Base-by-base conservation (phyloP, 2,113 vertebrate genomes). In the Stictonetta naevosa region DNA sequence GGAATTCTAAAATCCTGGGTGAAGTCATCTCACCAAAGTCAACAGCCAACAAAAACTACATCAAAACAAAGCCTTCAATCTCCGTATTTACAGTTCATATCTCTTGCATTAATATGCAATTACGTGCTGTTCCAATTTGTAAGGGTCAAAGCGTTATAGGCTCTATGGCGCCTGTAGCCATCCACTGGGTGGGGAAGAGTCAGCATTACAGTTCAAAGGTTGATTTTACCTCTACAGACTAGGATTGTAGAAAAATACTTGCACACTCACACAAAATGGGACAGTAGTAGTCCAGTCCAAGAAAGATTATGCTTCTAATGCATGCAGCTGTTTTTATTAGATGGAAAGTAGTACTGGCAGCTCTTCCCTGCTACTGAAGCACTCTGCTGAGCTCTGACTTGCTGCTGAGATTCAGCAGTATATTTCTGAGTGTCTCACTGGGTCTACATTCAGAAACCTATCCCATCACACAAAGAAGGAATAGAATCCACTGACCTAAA, bases 91-190 rank as follows among this genome's bases (percentile, higher is more conserved):
- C 4, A 53, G 13, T 55, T 76, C 42, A 53, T 17, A 22, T 34
- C 17, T 73, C 34, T 52, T n/a, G 55, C 19, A 82, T 1, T 12
- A 88, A 42, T 18, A 22, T 29, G 36, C 13, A 40, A 13, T 36
- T 34, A 83, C 3, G 20, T 3, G 6, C 22, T 42, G 28, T 4
- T 26, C 11, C 59, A 52, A 31, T 68, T 88, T 6, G 36, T 53
- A 48, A 1, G 14, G 18, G 53, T 16, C 5, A 2, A 48, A 31
- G 8, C 2, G 5, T 1, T 62, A 46, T 7, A 21, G 17, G 9
- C 11, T 71, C 11, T 67, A 3, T 28, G 10, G 29, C 26, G 44
- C 19, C 17, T 0, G 3, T 6, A 46, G 46, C 44, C 31, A 50
- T 36, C 38, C 28, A 38, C 11, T 52, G 38, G 33, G 4, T 20